A percentile compares a stretch with the other conserved stretches of the same genome.
phyloP scores from a whole-genome alignment of 2,888 invertebrate species.

The Ctenicera cuprea region DNA sequence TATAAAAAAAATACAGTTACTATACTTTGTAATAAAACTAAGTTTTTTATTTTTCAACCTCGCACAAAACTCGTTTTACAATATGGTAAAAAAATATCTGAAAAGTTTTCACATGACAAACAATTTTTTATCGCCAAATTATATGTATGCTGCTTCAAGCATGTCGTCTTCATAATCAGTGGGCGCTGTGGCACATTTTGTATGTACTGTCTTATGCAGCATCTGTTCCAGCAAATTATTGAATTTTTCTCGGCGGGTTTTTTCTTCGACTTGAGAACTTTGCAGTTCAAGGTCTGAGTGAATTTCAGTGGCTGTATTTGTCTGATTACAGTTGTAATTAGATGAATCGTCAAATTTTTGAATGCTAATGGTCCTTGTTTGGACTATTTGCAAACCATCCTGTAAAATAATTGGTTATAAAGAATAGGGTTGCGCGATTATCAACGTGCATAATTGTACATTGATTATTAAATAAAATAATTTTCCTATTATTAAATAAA shows the following conservation, averaged over 20 bases:
- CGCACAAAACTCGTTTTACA: too few relatives aligned
- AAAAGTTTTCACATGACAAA: too few relatives aligned
- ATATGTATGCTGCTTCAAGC: too few relatives aligned
- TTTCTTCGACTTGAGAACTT: slow-evolving; percentile 10
- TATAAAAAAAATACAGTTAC: not conserved
- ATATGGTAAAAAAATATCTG: too few relatives aligned
- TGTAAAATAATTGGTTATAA: not conserved
- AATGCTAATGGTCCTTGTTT: slow-evolving; percentile 7
- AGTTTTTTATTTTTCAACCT: too few relatives aligned
- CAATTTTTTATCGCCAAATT: too few relatives aligned
- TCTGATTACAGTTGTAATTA: not conserved
- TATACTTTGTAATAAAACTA: not conserved
- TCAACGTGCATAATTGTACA: too few relatives aligned
- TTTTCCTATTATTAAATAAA: too few relatives aligned
- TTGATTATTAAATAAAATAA: too few relatives aligned
- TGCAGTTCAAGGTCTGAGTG: too few relatives aligned
- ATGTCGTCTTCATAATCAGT: too few relatives aligned
- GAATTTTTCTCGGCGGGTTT: slow-evolving; percentile 5
- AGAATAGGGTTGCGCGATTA: too few relatives aligned
- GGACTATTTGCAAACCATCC: not conserved
- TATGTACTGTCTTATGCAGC: not conserved
- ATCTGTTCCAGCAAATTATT: slow-evolving; percentile 39
- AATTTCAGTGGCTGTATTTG: not conserved
- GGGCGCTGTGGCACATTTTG: not conserved
- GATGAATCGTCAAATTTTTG: not conserved